These are phyloP conservation scores for Formica exsecta DNA, from an alignment of 1,140 invertebrate genomes.

Conservation along the genomic window DNA sequence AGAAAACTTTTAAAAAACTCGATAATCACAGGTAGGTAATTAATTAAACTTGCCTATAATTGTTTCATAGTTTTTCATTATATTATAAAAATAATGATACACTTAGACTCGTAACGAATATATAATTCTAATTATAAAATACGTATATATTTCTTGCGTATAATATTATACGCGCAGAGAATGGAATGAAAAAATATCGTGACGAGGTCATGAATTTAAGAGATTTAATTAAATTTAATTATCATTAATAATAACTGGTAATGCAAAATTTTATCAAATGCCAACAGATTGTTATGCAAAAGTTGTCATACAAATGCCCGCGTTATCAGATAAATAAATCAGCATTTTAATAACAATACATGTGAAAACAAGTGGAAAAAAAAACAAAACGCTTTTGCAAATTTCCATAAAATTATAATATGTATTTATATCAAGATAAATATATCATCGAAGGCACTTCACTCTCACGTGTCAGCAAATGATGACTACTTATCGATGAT, in stretches of 20 bases:
- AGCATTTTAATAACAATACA: background rate
- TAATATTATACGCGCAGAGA: background rate
- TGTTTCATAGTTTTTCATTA: background rate
- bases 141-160: background rate
- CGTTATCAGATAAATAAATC: background rate
- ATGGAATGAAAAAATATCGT: background rate
- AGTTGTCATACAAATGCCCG: background rate
- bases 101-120: background rate
- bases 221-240: conserved; percentile 20
- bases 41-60: conserved; percentile 1
- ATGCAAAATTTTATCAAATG: background rate
- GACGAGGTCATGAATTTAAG: background rate
- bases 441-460: conserved; percentile 43
- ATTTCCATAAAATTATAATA: background rate
- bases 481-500: conserved; percentile 57
- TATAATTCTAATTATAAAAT: background rate
- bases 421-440: conserved; percentile 32
- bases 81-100: background rate
- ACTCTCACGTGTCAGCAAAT: conserved; percentile 33
- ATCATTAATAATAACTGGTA: background rate
- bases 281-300: background rate
- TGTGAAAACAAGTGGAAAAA: background rate
- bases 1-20: background rate
- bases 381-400: background rate
- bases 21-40: background rate